Conservation (phyloP, 1,140 invertebrate species). For the Euwallacea similis region DNA sequence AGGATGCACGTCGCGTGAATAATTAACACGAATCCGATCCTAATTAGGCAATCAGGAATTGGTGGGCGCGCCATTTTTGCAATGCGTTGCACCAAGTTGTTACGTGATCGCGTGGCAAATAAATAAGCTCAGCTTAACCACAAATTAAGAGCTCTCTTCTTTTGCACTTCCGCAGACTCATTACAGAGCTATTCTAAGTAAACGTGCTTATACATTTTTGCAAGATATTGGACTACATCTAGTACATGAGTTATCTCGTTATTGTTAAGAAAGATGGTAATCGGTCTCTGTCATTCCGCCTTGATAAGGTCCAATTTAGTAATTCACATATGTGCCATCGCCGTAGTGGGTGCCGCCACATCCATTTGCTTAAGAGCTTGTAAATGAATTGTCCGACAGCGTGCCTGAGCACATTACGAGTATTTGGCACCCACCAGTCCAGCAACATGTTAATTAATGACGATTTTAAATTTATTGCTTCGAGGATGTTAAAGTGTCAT, state of each 20-base stretch:
- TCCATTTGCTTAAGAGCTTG: constrained; percentile 29
- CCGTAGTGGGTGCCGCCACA: constrained; percentile 22
- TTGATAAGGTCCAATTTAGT: constrained; percentile 3
- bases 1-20: constrained; percentile 24
- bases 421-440: constrained; percentile 20
- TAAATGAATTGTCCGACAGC: constrained; percentile 27
- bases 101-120: constrained; percentile 26
- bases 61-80: constrained; percentile 32
- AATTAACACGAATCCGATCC: constrained; percentile 26
- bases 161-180: no score
- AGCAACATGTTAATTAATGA: constrained; percentile 26
- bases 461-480: not conserved
- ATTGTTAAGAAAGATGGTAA: no score
- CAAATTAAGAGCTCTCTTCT: no score
- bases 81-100: constrained; percentile 17
- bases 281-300: no score
- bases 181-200: no score
- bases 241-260: no score
- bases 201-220: no score
- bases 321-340: constrained; percentile 15
- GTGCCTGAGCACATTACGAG: constrained; percentile 11
- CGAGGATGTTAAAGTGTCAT: not conserved
- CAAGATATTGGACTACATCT: not conserved
- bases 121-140: constrained; percentile 18
- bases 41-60: constrained; percentile 30